Percentiles rank a stretch among this genome's conserved stretches.
Evolutionary conservation across 2,113 vertebrate species (phyloP).

Genomic region (Furnarius figulus): DNA sequence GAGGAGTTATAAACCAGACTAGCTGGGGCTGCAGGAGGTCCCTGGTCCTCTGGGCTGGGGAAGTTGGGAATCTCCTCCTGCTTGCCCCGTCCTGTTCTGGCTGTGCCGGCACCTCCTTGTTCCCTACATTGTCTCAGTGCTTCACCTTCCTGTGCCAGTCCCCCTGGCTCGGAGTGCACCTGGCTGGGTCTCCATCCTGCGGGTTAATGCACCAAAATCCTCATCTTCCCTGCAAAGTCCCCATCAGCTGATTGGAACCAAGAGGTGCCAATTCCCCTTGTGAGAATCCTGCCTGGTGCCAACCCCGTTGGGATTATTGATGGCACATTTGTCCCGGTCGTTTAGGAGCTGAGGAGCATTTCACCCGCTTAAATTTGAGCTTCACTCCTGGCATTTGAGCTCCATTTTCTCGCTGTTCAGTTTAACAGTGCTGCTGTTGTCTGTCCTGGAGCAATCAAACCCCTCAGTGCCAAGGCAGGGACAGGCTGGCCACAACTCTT

Average conservation of each 20-base stretch:
- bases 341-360: not conserved
- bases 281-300: not conserved
- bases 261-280: not conserved
- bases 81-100: rapidly evolving
- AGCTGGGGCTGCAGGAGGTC: not conserved
- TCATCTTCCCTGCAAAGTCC: not conserved
- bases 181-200: not conserved
- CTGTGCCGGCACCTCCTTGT: not conserved
- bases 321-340: not conserved
- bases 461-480: not conserved
- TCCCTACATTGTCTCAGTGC: not conserved
- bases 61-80: rapidly evolving
- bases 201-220: not conserved
- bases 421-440: not conserved
- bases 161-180: not conserved
- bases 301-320: not conserved
- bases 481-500: not conserved
- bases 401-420: rapidly evolving
- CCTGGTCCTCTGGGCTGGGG: not conserved
- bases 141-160: not conserved
- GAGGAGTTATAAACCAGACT: not conserved
- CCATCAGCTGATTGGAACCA: not conserved
- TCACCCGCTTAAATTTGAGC: not conserved
- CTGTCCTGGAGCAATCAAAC: not conserved
- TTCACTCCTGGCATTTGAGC: not conserved